Evolutionary conservation across 2,797 vertebrate species (phyloP), one percentile per base, ranked within the genome.

Genomic region (Knipowitschia caucasica): DNA sequence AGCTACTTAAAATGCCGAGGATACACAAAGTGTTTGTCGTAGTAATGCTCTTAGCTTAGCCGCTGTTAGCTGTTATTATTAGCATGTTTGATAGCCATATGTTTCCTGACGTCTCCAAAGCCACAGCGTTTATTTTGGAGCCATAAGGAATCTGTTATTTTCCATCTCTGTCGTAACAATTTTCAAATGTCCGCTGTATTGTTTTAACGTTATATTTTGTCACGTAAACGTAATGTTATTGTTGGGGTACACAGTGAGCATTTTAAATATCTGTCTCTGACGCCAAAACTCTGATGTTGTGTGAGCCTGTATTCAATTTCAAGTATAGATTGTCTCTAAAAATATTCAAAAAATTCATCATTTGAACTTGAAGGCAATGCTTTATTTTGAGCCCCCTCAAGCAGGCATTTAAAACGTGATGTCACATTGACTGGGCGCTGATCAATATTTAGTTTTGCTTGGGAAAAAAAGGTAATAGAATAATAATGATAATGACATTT

Each of bases 41-140:
- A 85, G 75, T 70, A 77, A 11, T 57, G 81, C 77, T 86, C 33
- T 44, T 29, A 49, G 57, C 8, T 12, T 72, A 82, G 71, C 72
- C 38, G 42, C 9, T 50, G 44, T 53, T 73, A 71, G 62, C 71
- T 81, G 73, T 81, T 84, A 74, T 85, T 81, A 82, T 82, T 80
- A 82, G 80, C 80, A 74, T 71, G 56, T 64, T 59, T 50, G 57
- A 50, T 75, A 71, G 46, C 20, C 60, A 30, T 55, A 40, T 64
- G 42, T 50, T 57, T 59, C 24, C 43, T 50, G 39, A 15, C 36
- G 42, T 62, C 60, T 2, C 33, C 18, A 29, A 52, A 39, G 25
- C 6, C 5, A 1, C 3, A 25, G 1, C 14, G 8, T 23, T 21
- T 6, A 23, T 1, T 20, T 7, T 10, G 2, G 26, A 45, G 24